A percentile compares a stretch with the other conserved stretches of the same genome.
These are phyloP conservation scores for Bungarus multicinctus DNA, from an alignment of 2,113 vertebrate genomes.

Conservation along the genomic window DNA sequence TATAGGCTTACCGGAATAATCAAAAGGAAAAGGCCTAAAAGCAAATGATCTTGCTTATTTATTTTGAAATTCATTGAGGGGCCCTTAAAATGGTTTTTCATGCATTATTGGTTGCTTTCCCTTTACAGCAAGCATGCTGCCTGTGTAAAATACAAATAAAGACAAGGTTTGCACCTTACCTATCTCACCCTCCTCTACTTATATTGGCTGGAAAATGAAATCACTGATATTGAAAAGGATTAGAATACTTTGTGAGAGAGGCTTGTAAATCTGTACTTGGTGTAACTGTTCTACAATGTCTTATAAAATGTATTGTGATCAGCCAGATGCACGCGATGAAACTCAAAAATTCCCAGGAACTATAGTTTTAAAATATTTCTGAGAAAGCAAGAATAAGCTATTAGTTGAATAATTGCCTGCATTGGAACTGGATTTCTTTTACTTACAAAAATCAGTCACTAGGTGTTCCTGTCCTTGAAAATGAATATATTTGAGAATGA, in stretches of 20 bases:
- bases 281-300: slow-evolving; percentile 4
- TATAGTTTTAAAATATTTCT: not conserved
- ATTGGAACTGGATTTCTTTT: not conserved
- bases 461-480: not conserved
- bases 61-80: not conserved
- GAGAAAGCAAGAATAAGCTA: not conserved
- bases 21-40: not conserved
- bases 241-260: not conserved
- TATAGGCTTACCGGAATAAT: not conserved
- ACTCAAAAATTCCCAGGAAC: not conserved
- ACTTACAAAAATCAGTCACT: not conserved
- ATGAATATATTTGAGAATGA: not conserved
- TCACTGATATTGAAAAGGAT: not conserved
- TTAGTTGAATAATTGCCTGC: not conserved
- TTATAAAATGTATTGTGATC: slow-evolving; percentile 9
- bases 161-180: not conserved
- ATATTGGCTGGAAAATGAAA: not conserved
- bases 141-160: not conserved
- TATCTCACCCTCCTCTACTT: not conserved
- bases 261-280: slow-evolving; percentile 1
- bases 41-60: not conserved
- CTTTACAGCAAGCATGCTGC: not conserved
- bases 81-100: not conserved
- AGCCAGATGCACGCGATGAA: not conserved
- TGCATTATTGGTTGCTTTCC: not conserved